phyloP scores from a whole-genome alignment of 2,888 invertebrate species.

The Tenthredo notha region DNA sequence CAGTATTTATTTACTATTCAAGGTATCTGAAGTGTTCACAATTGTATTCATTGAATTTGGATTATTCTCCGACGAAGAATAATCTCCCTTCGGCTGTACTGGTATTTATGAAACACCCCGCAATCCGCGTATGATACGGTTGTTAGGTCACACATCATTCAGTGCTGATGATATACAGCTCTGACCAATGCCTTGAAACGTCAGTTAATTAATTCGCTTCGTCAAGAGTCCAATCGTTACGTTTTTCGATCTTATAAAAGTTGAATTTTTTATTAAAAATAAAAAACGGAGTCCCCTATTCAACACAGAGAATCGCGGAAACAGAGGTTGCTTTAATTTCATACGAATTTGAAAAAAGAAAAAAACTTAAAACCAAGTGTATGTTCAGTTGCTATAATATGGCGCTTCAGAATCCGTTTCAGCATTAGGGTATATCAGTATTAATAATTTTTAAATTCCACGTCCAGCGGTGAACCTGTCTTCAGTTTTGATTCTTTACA shows the following conservation, averaged over 20 bases:
- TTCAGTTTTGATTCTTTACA: too few species aligned
- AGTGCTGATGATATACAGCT: background rate
- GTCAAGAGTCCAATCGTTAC: background rate
- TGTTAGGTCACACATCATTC: background rate
- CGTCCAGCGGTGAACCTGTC: too few species aligned
- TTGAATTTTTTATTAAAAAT: background rate
- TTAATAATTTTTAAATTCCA: too few species aligned
- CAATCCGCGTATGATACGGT: background rate
- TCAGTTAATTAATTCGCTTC: background rate
- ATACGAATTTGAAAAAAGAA: too few species aligned
- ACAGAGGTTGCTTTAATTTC: too few species aligned
- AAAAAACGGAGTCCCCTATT: too few species aligned
- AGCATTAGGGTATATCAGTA: too few species aligned
- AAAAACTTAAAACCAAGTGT: too few species aligned
- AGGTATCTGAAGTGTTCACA: background rate
- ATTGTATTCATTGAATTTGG: background rate
- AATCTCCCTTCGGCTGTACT: background rate
- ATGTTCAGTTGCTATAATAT: too few species aligned
- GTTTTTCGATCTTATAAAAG: background rate
- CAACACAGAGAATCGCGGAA: too few species aligned
- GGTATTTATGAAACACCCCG: background rate
- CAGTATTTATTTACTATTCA: background rate
- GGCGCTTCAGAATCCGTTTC: too few species aligned
- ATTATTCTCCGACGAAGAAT: background rate
- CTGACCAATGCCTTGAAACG: background rate